Base-by-base conservation (phyloP, 1,140 invertebrate genomes). In the Philopotamus ludificatus region DNA sequence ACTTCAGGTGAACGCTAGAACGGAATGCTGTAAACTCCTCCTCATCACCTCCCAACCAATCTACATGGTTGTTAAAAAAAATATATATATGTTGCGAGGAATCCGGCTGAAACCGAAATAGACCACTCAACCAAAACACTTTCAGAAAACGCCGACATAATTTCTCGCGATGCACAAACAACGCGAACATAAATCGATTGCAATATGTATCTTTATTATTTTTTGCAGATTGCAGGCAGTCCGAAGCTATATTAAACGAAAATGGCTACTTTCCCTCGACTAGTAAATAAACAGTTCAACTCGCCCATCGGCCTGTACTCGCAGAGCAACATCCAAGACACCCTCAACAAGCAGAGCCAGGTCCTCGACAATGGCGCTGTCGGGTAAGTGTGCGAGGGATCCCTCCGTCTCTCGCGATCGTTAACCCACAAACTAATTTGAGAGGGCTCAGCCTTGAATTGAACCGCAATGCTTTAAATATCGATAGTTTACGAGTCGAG, bases 201-300 rank as follows among this genome's bases (percentile, higher is more conserved):
- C 28, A 34, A 34, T 7, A 34, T 34, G 28, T 34, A 34, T 34
- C 28, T 7, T 34, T 34, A 34, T 34, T 34, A 34, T 53, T 61
- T 45, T 42, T 62, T 62, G 21, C 59, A 62, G 59, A 16, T 15
- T 23, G 59, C 47, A 41, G 49, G 45, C 59, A 22, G 51, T 4
- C 28, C 49, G 59, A 51, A 9, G 22, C 47, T 39, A 34, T 21
- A 51, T 15, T 1, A n/a, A n/a, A 34, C 64, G 73, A 82, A 80
- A 76, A 85, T 85, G 84, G 82, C 84, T 72, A 78, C 79, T 68
- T 77, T 81, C 75, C 84, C 83, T 73, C 80, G 82, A 71, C 77
- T 91, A 74, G 87, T 91, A 61, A 90, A 93, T 81, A 91, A 92
- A 77, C 92, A 94, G 80, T 94, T 92, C 81, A 95, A 94, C 79